Evolutionary conservation across 2,888 invertebrate genomes (phyloP).

Genomic region (Pteria penguin): DNA sequence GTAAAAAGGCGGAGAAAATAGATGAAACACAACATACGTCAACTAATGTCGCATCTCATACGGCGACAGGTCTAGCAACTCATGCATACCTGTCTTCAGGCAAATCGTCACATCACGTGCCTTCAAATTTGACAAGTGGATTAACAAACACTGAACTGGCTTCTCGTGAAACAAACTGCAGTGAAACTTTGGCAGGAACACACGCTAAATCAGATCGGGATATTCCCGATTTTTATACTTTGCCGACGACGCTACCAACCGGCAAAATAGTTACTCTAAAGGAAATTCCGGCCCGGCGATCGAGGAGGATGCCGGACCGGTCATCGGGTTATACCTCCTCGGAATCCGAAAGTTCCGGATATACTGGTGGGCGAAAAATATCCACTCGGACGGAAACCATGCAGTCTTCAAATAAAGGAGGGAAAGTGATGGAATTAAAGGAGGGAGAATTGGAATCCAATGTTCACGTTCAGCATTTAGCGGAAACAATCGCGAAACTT

Average conservation of each 20-base stretch:
- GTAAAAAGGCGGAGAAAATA: not conserved
- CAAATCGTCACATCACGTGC: constrained; percentile 10
- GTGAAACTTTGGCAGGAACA: not conserved
- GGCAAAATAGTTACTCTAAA: constrained; percentile 27
- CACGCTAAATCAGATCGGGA: not conserved
- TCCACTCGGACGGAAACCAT: constrained; percentile 28
- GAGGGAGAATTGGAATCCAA: constrained; percentile 26
- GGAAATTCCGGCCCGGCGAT: constrained; percentile 20
- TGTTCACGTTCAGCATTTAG: constrained; percentile 20
- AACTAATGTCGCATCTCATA: constrained; percentile 15
- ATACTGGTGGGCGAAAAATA: constrained; percentile 38
- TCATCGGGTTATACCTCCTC: constrained; percentile 34
- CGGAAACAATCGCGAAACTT: constrained; percentile 56
- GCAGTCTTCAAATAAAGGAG: constrained; percentile 11
- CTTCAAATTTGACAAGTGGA: constrained; percentile 17
- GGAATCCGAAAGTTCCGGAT: constrained; percentile 36
- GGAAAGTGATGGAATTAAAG: not conserved
- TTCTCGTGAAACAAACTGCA: constrained; percentile 15
- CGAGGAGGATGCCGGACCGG: constrained; percentile 41
- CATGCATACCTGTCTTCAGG: constrained; percentile 16
- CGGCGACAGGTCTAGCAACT: not conserved
- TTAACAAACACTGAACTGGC: constrained; percentile 11
- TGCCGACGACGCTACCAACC: constrained; percentile 20
- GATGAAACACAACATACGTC: constrained; percentile 6
- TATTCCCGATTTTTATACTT: constrained; percentile 24